Evolutionary conservation across 2,888 invertebrate species (phyloP).

Genomic region (Xestia sexstrigata): DNA sequence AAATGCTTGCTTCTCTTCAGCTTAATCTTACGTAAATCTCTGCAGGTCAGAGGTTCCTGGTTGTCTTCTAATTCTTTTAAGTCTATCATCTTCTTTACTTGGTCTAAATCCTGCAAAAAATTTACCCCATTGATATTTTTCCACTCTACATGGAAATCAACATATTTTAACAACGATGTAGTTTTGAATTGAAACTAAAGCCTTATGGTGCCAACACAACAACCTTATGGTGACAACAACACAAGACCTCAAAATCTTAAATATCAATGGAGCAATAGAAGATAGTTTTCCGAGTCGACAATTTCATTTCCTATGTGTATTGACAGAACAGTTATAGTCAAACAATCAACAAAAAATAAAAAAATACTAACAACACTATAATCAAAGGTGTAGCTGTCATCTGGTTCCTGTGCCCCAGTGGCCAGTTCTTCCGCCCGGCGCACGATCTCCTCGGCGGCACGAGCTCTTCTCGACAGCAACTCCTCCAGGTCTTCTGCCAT

Average conservation of each 20-base stretch:
- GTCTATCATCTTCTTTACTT: constrained; percentile 74
- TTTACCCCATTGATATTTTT: neutral
- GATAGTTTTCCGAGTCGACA: neutral
- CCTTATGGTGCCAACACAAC: neutral
- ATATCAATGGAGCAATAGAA: neutral
- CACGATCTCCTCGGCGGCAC: constrained; percentile 84
- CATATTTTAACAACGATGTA: neutral
- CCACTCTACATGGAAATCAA: neutral
- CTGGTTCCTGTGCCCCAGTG: constrained; percentile 60
- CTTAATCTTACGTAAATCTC: constrained; percentile 75
- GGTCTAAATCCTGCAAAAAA: constrained; percentile 76
- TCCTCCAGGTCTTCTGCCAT: constrained; percentile 78
- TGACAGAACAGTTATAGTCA: neutral
- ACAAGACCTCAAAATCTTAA: neutral
- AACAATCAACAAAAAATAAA: neutral
- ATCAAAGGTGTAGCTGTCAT: constrained; percentile 77
- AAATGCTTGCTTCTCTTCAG: constrained; percentile 80
- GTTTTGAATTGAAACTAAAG: neutral
- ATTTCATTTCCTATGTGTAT: neutral
- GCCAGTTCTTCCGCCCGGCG: constrained; percentile 81
- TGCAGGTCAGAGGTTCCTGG: constrained; percentile 76
- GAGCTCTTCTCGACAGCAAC: constrained; percentile 76
- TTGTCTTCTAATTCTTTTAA: constrained; percentile 66
- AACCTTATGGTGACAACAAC: neutral
- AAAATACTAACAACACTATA: constrained; percentile 81